Conservation (phyloP, 2,113 vertebrate genomes). For the Xerus inauris region DNA sequence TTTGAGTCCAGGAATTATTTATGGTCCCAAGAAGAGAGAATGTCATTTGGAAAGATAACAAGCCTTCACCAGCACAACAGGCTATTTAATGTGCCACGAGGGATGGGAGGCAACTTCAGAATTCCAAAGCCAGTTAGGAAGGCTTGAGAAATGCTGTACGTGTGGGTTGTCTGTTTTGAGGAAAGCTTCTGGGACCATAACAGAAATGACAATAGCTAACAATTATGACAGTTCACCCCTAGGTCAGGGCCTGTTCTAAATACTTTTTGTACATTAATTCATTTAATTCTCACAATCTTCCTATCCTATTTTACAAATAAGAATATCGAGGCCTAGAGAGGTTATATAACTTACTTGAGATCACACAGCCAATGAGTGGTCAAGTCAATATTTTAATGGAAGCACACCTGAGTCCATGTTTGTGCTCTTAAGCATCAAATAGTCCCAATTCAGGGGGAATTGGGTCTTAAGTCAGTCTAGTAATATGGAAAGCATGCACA, state of each 20-base stretch:
- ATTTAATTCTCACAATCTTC: conserved; percentile 7
- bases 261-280: not conserved
- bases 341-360: not conserved
- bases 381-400: not conserved
- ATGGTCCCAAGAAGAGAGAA: conserved; percentile 74
- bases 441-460: not conserved
- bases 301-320: conserved; percentile 3
- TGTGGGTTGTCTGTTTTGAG: not conserved
- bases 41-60: conserved; percentile 76
- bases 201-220: conserved; percentile 24
- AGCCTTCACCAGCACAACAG: conserved; percentile 67
- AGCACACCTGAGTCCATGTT: not conserved
- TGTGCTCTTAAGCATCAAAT: not conserved
- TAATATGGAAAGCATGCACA: not conserved
- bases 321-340: conserved; percentile 1
- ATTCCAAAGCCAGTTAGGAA: conserved; percentile 61
- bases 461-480: conserved; percentile 32
- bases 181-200: not conserved
- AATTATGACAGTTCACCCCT: not conserved
- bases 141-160: not conserved
- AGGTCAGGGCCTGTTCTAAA: not conserved
- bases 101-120: conserved; percentile 22
- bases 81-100: conserved; percentile 62
- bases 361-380: not conserved
- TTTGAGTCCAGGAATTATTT: conserved; percentile 81